Base-by-base conservation (phyloP, 2,797 vertebrate genomes). In the Darevskia mixta region DNA sequence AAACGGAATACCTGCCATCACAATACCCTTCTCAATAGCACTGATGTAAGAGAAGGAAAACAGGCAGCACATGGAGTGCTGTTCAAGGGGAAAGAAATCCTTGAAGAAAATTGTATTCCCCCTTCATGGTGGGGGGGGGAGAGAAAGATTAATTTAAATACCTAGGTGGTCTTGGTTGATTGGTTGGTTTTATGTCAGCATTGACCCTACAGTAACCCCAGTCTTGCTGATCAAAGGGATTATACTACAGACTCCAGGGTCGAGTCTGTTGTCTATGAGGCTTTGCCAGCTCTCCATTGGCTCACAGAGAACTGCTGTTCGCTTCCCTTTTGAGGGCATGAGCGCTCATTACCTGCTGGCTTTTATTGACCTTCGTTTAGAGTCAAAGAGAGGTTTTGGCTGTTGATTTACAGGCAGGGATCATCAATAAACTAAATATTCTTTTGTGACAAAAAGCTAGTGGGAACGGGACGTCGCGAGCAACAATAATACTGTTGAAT, bases 121-220 rank as follows among this genome's bases (percentile, higher is more conserved):
- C 66, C 7, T 79, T 88, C 87, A 43, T 32, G 55, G 55, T 72
- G 23, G 25, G 17, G 27, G 66, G 66, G 45, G 67, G 66, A 87
- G 82, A n/a, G 92, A 92, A 87, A 89, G 77, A 88, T 93, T 91
- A 89, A 88, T 96, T 97, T 96, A 93, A 95, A 95, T 92, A 95
- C 67, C 86, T 94, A 92, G 94, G 94, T 96, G 92, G 92, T 95
- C 95, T 93, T 95, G 78, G 89, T 96, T 95, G 87, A 86, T 94
- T 92, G 82, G 91, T 85, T 95, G 91, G 91, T 58, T 95, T 96
- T 95, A 92, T 95, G 92, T 95, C 93, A 90, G 90, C 89, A 91
- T 91, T 97, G 96, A 97, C 96, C 95, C 94, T 58, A 25, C 83
- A 87, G 89, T 95, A 96, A 97, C 95, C 96, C 94, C 90, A 89